Evolutionary conservation across 2,888 invertebrate genomes (phyloP), one percentile per base, ranked within the genome.

Genomic region (Piscicola geometra): DNA sequence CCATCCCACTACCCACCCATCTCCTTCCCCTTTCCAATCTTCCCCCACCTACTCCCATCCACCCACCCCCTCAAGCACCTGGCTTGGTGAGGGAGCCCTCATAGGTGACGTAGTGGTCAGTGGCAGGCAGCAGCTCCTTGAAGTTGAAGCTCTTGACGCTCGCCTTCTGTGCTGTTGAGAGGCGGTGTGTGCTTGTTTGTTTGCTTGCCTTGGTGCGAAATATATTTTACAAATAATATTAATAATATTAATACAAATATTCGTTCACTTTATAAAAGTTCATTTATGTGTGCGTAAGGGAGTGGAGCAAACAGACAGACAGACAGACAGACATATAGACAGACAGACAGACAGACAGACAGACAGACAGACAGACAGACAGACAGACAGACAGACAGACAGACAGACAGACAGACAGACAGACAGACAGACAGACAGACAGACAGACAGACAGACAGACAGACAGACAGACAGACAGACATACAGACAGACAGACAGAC

Each of bases 61-160:
- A n/a, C n/a, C n/a, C n/a, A n/a, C n/a, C n/a, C n/a, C n/a, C n/a
- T n/a, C n/a, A n/a, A 56, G 60, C 60, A 56, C 60, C 86, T 15
- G 98, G 98, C 87, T 94, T 93, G 76, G 98, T 97, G 81, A 95
- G 92, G 80, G 96, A 96, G 33, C 97, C 97, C 85, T 97, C 96
- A 86, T 97, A 99, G 41, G 98, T 98, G 88, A 99, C 92, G 87
- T 94, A 99, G 73, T 80, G 79, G 21, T 71, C 76, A 28, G 80
- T 80, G 25, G 77, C 77, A 18, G 80, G 80, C 60, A 80, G 52
- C 28, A 80, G 52, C 47, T 70, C 76, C 32, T 78, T 75, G n/a
- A 80, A 47, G 3, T 76, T 79, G 28, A 80, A 74, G 69, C 79
- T 79, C 33, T 77, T 77, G n/a, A 79, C 56, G 32, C 77, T 64